A percentile compares a stretch with the other conserved stretches of the same genome.
Conservation (phyloP, 53 echinoderm and acorn worm species). For the Paelopatides confundens region DNA sequence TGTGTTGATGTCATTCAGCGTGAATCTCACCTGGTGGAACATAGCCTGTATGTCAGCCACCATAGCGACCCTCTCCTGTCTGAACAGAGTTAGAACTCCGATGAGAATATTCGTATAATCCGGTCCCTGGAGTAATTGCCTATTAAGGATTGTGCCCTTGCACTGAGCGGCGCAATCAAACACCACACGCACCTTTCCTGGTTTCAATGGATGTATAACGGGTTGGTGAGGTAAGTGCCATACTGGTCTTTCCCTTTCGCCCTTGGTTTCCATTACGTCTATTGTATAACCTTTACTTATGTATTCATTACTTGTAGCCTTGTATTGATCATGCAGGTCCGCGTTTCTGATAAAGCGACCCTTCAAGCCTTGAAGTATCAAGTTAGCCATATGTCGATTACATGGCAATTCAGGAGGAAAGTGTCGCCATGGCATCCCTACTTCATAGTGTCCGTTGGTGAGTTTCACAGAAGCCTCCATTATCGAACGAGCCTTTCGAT, state of each 20-base stretch:
- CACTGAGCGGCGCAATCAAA: conserved; percentile 51
- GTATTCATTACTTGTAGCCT: conserved; percentile 43
- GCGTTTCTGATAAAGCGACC: background rate
- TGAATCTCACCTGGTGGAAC: conserved; percentile 59
- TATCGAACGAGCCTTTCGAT: conserved; percentile 47
- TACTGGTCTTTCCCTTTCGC: background rate
- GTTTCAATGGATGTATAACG: conserved; percentile 65
- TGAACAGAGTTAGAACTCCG: conserved; percentile 62
- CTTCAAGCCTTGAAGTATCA: conserved; percentile 47
- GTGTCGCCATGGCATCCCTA: conserved; percentile 57
- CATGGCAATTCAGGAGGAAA: conserved; percentile 38
- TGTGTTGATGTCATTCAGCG: conserved; percentile 39
- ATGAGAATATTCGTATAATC: conserved; percentile 67
- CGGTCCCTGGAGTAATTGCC: conserved; percentile 62
- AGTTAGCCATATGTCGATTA: conserved; percentile 43
- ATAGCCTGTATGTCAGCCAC: conserved; percentile 67
- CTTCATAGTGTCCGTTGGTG: conserved; percentile 61
- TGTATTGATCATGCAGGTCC: conserved; percentile 10
- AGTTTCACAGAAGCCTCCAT: conserved; percentile 46
- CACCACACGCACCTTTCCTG: background rate
- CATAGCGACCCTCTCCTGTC: conserved; percentile 65
- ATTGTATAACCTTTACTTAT: conserved; percentile 63
- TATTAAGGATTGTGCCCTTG: conserved; percentile 57
- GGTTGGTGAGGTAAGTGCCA: conserved; percentile 83
- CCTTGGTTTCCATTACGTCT: background rate